Percentiles rank a stretch among this genome's conserved stretches.
phyloP scores from a whole-genome alignment of 1,140 invertebrate species.

The Drosophila nasuta region DNA sequence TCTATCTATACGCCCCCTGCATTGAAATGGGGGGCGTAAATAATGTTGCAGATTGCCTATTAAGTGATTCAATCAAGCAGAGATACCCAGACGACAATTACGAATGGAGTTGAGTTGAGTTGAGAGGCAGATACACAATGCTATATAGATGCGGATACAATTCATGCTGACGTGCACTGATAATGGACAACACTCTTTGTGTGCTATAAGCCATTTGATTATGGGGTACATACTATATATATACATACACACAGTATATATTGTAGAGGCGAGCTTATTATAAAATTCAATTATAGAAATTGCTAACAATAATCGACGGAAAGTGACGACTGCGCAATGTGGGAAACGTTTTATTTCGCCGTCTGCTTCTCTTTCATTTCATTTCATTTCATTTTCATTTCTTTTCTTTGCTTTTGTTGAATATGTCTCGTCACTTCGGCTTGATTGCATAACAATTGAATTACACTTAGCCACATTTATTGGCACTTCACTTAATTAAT shows the following conservation, averaged over 20 bases:
- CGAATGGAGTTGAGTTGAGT: constrained; percentile 14
- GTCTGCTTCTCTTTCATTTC: background rate
- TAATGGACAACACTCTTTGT: constrained; percentile 22
- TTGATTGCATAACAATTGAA: constrained; percentile 61
- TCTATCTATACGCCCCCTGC: constrained; percentile 23
- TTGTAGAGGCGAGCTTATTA: constrained; percentile 43
- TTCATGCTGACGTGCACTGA: constrained; percentile 45
- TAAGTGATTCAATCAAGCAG: constrained; percentile 46
- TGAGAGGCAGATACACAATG: constrained; percentile 7
- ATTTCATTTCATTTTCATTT: constrained; percentile 1
- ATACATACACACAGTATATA: too few species aligned
- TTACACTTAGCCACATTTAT: constrained; percentile 48
- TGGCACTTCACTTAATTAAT: constrained; percentile 49
- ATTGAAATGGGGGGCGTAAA: constrained; percentile 31
- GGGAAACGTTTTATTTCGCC: constrained; percentile 35
- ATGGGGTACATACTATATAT: constrained; percentile 9
- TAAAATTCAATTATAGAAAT: constrained; percentile 60
- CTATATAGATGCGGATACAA: constrained; percentile 35
- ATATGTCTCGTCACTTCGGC: constrained; percentile 40
- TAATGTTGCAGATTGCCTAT: constrained; percentile 23
- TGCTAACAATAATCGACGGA: constrained; percentile 48
- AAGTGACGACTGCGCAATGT: constrained; percentile 49
- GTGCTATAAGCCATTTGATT: constrained; percentile 48
- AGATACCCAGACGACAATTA: constrained; percentile 22
- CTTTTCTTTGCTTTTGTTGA: constrained; percentile 32